Base-by-base conservation (phyloP, 1,140 invertebrate genomes). In the Limonius californicus region DNA sequence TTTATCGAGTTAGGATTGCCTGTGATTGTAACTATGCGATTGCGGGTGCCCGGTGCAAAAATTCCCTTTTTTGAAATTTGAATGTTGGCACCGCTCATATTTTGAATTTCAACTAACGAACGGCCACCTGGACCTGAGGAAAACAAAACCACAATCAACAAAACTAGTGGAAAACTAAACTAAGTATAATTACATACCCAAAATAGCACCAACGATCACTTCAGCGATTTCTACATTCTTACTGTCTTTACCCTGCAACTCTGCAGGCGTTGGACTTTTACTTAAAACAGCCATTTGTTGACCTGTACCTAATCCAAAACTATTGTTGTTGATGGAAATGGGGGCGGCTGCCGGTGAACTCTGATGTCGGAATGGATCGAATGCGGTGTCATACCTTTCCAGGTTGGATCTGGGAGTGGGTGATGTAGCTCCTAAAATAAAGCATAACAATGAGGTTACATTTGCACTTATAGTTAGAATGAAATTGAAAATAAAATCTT, bases 41-140 rank as follows among this genome's bases (percentile, higher is more conserved):
- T 97, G 77, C 94, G 90, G 63, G 94, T 97, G 77, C 95, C 94
- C 67, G 95, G 94, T 72, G 92, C 92, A 83, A 94, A 97, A 73
- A 92, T 92, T 74, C 95, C 95, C 83, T 98, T 97, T 85, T 98
- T 98, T 68, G 94, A 97, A 79, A 98, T 97, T 83, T 98, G 95
- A 80, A 98, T 95, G 81, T 92, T 96, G 76, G 95, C 94, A 77
- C 94, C 94, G 77, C 92, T 96, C 77, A 92, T 85, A 80, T 96
- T 91, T 83, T 98, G 95, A 80, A 98, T 95, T 85, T 98, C 95
- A 73, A 96, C 90, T 75, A 98, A 87, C 76, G 92, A 91, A 80
- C 94, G 90, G 64, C 95, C 96, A 74, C 94, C 94, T 70, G 92
- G 95, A 79, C 87, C 87, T 87, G 78, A 30, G 71, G n/a, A n/a